phyloP scores from a whole-genome alignment of 2,113 vertebrate genomes.

The Aldabrachelys gigantea region DNA sequence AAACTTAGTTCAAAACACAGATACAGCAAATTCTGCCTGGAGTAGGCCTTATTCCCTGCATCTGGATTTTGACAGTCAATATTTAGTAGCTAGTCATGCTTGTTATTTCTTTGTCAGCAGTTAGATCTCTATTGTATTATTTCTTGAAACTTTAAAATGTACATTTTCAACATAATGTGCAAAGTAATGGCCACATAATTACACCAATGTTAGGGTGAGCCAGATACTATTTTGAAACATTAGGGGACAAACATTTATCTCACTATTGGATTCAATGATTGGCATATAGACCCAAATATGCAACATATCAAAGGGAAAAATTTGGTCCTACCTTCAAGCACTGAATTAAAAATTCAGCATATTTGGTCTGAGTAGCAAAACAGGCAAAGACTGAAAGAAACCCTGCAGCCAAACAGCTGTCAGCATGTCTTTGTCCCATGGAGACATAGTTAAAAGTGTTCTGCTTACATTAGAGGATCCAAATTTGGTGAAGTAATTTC shows the following conservation, averaged over 20 bases:
- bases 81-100: not conserved
- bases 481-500: slow-evolving; percentile 29
- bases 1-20: not conserved
- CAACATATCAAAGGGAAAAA: not conserved
- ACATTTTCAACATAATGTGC: not conserved
- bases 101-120: not conserved
- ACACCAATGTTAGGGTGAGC: not conserved
- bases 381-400: not conserved
- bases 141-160: not conserved
- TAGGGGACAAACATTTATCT: not conserved
- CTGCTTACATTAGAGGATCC: not conserved
- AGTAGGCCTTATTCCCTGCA: not conserved
- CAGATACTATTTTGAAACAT: not conserved
- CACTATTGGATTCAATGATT: not conserved
- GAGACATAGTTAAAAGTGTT: not conserved
- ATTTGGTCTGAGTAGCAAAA: not conserved
- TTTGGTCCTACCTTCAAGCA: not conserved
- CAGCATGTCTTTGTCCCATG: not conserved
- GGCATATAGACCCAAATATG: not conserved
- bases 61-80: not conserved
- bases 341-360: not conserved
- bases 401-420: not conserved
- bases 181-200: not conserved
- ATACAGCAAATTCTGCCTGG: not conserved
- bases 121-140: not conserved